Conservation (phyloP, 2,113 vertebrate species). For the Irena cyanogastra region DNA sequence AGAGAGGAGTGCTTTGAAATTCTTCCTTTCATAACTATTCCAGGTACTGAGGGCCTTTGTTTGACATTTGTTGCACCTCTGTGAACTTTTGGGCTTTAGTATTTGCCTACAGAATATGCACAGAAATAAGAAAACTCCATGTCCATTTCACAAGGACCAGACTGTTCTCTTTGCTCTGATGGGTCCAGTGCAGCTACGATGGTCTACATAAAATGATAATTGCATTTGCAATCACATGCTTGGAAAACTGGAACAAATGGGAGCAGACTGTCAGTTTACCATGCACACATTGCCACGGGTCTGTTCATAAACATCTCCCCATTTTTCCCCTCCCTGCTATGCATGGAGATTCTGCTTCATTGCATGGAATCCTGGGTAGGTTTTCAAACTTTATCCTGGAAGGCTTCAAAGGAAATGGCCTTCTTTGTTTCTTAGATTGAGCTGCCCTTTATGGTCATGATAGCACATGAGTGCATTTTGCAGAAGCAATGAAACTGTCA, state of each 20-base stretch:
- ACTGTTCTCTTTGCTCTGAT: neutral
- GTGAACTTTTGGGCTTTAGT: neutral
- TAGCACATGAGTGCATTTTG: neutral
- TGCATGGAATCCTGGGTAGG: neutral
- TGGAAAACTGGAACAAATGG: neutral
- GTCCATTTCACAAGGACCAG: neutral
- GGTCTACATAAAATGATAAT: neutral
- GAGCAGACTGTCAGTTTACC: neutral
- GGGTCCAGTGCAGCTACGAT: fast-evolving
- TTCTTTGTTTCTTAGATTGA: neutral
- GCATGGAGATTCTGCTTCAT: neutral
- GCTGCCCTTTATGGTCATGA: neutral
- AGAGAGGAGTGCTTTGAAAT: neutral
- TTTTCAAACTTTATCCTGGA: neutral
- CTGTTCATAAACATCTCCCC: neutral
- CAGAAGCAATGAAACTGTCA: neutral
- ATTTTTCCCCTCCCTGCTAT: neutral
- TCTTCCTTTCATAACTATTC: neutral
- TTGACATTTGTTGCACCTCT: neutral
- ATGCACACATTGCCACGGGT: neutral
- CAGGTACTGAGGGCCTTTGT: neutral
- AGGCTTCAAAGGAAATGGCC: neutral
- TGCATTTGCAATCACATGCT: neutral
- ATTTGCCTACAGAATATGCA: neutral
- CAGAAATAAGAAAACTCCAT: neutral